Evolutionary conservation across 1,140 invertebrate genomes (phyloP).

Genomic region (Penaeus vannamei): DNA sequence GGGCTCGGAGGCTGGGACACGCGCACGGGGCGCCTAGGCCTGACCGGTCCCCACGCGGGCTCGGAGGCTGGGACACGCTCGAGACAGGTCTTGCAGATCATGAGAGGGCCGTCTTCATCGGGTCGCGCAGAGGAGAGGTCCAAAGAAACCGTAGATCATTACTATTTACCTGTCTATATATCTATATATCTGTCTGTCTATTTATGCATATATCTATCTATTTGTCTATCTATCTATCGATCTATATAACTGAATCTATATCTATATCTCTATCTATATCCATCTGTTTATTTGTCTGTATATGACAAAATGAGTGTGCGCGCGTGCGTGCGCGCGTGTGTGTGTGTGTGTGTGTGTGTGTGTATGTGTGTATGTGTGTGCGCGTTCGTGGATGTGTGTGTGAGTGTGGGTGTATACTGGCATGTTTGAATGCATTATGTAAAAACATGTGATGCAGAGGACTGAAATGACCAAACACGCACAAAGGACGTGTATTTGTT

Average conservation of each 20-base stretch:
- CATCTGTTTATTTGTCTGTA: not conserved
- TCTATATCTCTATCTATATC: slow-evolving; percentile 3
- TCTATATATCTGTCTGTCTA: not conserved
- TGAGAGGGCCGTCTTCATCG: too few relatives aligned
- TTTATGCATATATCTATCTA: not conserved
- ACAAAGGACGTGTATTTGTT: too few relatives aligned
- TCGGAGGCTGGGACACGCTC: too few relatives aligned
- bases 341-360: not conserved
- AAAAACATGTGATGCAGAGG: too few relatives aligned
- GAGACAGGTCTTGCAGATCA: too few relatives aligned
- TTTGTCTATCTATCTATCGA: not conserved
- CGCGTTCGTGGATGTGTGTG: not conserved
- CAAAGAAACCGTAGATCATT: too few relatives aligned
- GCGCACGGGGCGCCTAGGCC: too few relatives aligned
- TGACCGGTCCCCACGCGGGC: too few relatives aligned
- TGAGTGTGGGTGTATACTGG: not conserved
- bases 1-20: too few relatives aligned
- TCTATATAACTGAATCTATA: not conserved
- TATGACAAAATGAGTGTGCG: not conserved
- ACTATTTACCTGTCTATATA: not conserved
- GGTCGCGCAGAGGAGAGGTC: too few relatives aligned
- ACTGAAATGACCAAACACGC: too few relatives aligned
- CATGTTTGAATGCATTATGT: not conserved
- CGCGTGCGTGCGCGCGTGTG: not conserved
- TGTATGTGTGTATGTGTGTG: not conserved